These are phyloP conservation scores for Euglossa dilemma DNA, from an alignment of 1,140 invertebrate species.

Conservation along the genomic window DNA sequence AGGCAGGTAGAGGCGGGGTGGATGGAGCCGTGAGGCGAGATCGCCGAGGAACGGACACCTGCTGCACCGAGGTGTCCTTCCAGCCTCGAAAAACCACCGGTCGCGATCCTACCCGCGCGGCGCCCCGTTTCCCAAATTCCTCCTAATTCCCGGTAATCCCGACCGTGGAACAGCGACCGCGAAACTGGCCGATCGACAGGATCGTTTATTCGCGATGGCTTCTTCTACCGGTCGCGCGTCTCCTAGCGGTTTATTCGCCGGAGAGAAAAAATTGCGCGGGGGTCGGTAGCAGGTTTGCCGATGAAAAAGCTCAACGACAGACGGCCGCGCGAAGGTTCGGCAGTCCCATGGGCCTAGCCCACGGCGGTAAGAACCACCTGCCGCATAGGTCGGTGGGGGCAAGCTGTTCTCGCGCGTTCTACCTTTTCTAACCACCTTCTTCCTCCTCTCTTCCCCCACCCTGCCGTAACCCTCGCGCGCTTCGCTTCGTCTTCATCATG, in stretches of 20 bases:
- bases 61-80: conserved; percentile 37
- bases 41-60: conserved; percentile 31
- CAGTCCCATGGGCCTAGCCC: conserved; percentile 74
- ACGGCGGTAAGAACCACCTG: conserved; percentile 79
- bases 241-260: not conserved
- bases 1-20: conserved; percentile 56
- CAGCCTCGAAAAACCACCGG: not conserved
- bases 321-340: conserved; percentile 66
- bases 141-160: no score
- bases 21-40: conserved; percentile 45
- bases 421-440: conserved; percentile 25
- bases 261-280: conserved; percentile 27
- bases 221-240: not conserved
- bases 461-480: no score
- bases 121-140: not conserved
- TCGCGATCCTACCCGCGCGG: no score
- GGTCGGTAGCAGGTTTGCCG: conserved; percentile 17
- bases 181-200: not conserved
- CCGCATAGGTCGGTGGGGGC: conserved; percentile 72
- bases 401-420: conserved; percentile 48
- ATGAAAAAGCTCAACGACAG: conserved; percentile 41
- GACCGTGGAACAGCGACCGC: not conserved
- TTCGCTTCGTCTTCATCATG: conserved; percentile 45
- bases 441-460: not conserved
- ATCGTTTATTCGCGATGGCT: not conserved